phyloP scores from a whole-genome alignment of 2,888 invertebrate genomes.

The Hirtodrosophila histrioides region DNA sequence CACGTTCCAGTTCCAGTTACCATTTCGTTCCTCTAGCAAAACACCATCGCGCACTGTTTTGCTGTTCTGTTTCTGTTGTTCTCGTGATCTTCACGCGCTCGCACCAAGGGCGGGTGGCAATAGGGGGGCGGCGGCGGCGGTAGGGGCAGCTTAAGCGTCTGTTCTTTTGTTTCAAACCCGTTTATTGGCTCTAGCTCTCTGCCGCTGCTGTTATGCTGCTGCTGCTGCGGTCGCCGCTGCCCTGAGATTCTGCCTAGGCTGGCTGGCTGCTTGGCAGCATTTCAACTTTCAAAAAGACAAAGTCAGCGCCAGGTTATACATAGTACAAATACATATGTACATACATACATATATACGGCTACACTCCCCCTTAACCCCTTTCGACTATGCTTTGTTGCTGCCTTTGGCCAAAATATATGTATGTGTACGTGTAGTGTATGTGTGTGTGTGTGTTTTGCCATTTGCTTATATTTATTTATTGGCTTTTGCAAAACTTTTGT shows the following conservation, averaged over 20 bases:
- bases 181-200: constrained; percentile 62
- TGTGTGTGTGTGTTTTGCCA: constrained; percentile 28
- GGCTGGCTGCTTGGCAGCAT: constrained; percentile 35
- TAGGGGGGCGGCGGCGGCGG: constrained; percentile 7
- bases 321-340: constrained; percentile 28
- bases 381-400: constrained; percentile 17
- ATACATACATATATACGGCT: constrained; percentile 5
- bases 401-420: constrained; percentile 49
- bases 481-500: constrained; percentile 48
- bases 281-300: constrained; percentile 72
- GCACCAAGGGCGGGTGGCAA: constrained; percentile 15
- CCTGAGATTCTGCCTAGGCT: constrained; percentile 43
- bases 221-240: constrained; percentile 22
- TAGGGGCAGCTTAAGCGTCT: constrained; percentile 50
- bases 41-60: constrained; percentile 34
- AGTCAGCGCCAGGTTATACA: constrained; percentile 66
- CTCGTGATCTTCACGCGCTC: constrained; percentile 66
- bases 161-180: constrained; percentile 76
- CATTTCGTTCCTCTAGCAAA: constrained; percentile 49
- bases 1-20: constrained; percentile 58
- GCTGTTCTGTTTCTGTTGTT: constrained; percentile 25
- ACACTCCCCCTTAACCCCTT: background rate
- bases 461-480: constrained; percentile 48
- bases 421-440: too few relatives aligned
- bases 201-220: constrained; percentile 5